Base-by-base conservation (phyloP, 1,140 invertebrate species). In the Drosophila sulfurigaster region DNA sequence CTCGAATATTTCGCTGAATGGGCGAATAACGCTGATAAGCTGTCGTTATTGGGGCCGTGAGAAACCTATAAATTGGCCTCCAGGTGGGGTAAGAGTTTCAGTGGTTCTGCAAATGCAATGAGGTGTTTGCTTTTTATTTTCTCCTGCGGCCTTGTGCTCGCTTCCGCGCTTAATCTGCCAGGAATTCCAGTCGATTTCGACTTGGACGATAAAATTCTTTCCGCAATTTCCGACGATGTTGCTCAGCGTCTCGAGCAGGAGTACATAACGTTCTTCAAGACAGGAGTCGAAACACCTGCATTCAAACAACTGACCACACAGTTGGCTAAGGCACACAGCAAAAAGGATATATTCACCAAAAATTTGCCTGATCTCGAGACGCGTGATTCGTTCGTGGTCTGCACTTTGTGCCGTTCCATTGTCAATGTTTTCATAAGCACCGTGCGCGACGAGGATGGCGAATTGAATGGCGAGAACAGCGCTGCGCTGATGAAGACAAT, bases 341-440 rank as follows among this genome's bases (percentile, higher is more conserved):
- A 82, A 49, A 92, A 90, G 75, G 85, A 92, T 15, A 87, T 92
- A n/a, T 91, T 92, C 56, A 92, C 87, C 16, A 75, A 68, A 35
- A 76, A 87, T 25, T 45, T 89, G 54, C 38, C 74, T 1, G 91
- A 92, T 4, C 57, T 92, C 30, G 75, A 81, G 32, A 45, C 73
- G 0, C 43, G 73, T 6, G 91, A 92, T 43, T 75, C 70, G 32
- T 88, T 92, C 46, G 58, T 93, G 1, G 91, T 93, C 8, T 95
- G 95, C 63, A 89, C 94, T 8, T 71, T 94, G 56, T 95, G 95
- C 60, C 93, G 93, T 0, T 93, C 94, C 28, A 63, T 93, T 5
- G 79, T 94, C 8, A 88, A 85, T 5, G 85, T 93, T 1, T 76
- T 94, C 0, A 89, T 94, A 0, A 71, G 91, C 8, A 79, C 93